phyloP scores from a whole-genome alignment of 2,888 invertebrate species.

The Xestia sexstrigata region DNA sequence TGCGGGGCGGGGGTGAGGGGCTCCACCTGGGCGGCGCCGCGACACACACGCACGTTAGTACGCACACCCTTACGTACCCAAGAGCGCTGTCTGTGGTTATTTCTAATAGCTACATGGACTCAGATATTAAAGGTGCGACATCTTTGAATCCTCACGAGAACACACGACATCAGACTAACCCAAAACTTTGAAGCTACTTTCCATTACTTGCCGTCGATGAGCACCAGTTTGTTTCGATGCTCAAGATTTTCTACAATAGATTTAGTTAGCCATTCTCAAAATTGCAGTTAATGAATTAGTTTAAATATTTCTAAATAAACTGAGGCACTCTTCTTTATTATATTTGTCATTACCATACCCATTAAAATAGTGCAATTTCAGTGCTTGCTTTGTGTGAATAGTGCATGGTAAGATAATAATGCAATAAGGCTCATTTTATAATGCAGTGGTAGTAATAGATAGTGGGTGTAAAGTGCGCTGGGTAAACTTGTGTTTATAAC shows the following conservation, averaged over 20 bases:
- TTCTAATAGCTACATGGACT: conserved; percentile 65
- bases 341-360: not conserved
- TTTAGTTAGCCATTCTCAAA: not conserved
- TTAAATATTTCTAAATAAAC: not conserved
- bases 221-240: not conserved
- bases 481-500: not conserved
- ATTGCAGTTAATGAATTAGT: not conserved
- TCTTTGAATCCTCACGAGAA: conserved; percentile 5
- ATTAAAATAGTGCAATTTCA: conserved; percentile 39
- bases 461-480: conserved; percentile 4
- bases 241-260: not conserved
- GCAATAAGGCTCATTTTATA: not conserved
- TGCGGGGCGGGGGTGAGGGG: conserved; percentile 78
- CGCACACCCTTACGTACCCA: conserved; percentile 77
- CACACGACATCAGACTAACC: not conserved
- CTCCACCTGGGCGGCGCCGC: conserved; percentile 85
- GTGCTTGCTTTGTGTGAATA: conserved; percentile 29
- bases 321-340: not conserved
- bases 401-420: conserved; percentile 9
- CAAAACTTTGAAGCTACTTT: not conserved
- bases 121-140: conserved; percentile 48
- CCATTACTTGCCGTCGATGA: not conserved
- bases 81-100: conserved; percentile 83
- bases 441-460: conserved; percentile 1
- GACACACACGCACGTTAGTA: conserved; percentile 88